Evolutionary conservation across 1,140 invertebrate species (phyloP), one percentile per base, ranked within the genome.

Genomic region (Bombus waltoni): DNA sequence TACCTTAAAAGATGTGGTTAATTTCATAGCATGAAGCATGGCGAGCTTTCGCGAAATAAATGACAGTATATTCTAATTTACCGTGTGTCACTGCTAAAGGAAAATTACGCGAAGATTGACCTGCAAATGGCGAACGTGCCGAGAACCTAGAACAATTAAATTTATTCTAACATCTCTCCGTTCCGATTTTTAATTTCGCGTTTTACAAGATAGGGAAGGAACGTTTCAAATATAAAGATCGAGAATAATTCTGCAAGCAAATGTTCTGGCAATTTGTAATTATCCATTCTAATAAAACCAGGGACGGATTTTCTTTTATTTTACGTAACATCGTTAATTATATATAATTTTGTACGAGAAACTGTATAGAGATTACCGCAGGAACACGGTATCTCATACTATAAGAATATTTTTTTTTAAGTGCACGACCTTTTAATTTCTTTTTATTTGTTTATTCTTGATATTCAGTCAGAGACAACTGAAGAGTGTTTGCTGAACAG

Each of bases 121-220:
- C 40, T 18, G 28, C 28, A 15, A 72, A 42, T 72, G 28, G 35
- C 40, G 11, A 40, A 71, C 38, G 13, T 15, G 22, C 10, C 3
- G 68, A 8, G 8, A 38, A n/a, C 28, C 11, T 13, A 1, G 1
- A 28, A 15, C 40, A 71, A 71, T 42, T 40, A 71, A 6, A 71
- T 40, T 11, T 28, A 25, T 40, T 71, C 9, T 11, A 68, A 68
- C 22, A 40, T 40, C 3, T 28, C 28, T 4, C 0, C 25, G 0
- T 28, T 40, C 1, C 22, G 10, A 25, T 71, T 71, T 70, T 40
- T 71, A 38, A 71, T 40, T 40, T 11, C 13, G 0, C 10, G 11
- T 13, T 2, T 0, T 35, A 9, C 9, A 68, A 6, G 0, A 10
- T 3, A 35, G 18, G 8, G 4, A 3, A 9, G 3, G 9, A 9